A percentile compares a stretch with the other conserved stretches of the same genome.
Conservation (phyloP, 2,113 vertebrate genomes). For the Uropsilus gracilis region DNA sequence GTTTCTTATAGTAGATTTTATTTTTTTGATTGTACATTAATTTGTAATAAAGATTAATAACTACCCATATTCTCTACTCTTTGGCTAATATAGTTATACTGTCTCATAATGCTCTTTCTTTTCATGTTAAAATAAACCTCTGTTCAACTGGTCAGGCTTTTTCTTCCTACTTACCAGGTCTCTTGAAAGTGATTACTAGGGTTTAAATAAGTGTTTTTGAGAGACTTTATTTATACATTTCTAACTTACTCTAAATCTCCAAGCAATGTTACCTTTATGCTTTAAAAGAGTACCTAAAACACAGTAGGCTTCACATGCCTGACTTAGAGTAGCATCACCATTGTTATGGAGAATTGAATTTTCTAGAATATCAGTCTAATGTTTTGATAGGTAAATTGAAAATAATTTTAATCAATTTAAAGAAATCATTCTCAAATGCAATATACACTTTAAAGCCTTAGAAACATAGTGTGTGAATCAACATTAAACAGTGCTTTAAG, state of each 20-base stretch:
- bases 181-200: not conserved
- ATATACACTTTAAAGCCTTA: not conserved
- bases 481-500: not conserved
- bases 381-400: slow-evolving; percentile 6
- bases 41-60: slow-evolving; percentile 7
- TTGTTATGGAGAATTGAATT: not conserved
- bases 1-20: not conserved
- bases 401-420: slow-evolving; percentile 38
- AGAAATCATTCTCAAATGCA: not conserved
- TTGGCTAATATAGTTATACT: not conserved
- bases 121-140: slow-evolving; percentile 8
- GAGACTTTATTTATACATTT: not conserved
- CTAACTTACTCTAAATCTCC: not conserved
- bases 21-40: not conserved
- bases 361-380: not conserved
- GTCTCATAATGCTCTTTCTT: slow-evolving; percentile 1
- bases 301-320: not conserved
- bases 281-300: not conserved
- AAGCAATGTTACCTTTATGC: not conserved
- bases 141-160: not conserved
- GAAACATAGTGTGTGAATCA: not conserved
- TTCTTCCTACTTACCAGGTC: not conserved
- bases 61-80: not conserved
- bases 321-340: not conserved
- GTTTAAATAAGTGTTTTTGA: not conserved